Base-by-base conservation (phyloP, 2,888 invertebrate species). In the Nymphalis c-album region DNA sequence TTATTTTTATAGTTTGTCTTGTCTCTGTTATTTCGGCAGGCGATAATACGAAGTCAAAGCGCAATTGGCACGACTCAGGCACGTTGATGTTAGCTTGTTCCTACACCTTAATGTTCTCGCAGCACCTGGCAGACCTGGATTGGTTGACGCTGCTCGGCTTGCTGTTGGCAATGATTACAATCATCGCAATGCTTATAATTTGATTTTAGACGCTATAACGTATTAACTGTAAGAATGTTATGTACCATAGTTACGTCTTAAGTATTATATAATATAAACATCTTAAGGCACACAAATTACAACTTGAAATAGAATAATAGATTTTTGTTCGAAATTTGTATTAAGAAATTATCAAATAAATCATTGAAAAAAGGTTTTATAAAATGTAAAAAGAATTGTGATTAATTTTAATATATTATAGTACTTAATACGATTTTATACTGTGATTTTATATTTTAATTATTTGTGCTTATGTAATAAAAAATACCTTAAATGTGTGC, bases 71-170 rank as follows among this genome's bases (percentile, higher is more conserved):
- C 91, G 92, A 93, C 87, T 90, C 93, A 78, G 90, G 95, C 92
- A 94, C 94, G 84, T 87, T 95, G 91, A 93, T 95, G 91, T 93
- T 96, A 93, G 95, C 96, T 94, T 95, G 95, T 92, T 94, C 95
- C 81, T 95, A 95, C 92, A 95, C 95, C 83, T 84, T 95, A 92
- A 94, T 95, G 94, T 94, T 94, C 86, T 93, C 94, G 76, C 94
- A 94, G 84, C 94, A 95, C 86, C 89, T 96, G 85, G 94, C 95
- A 82, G 94, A 95, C 79, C 88, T 95, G 90, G 96, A 96, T 91
- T 93, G 95, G 89, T 93, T 96, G 90, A 95, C 95, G 82, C 92
- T 95, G 86, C 93, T 96, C 86, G 95, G 95, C 87, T 93, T 96
- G 84, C 88, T 96, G 85, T 93, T 96, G 86, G 96, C 96, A 83